Evolutionary conservation across 1,140 invertebrate genomes (phyloP).

Genomic region (Venturia canescens): DNA sequence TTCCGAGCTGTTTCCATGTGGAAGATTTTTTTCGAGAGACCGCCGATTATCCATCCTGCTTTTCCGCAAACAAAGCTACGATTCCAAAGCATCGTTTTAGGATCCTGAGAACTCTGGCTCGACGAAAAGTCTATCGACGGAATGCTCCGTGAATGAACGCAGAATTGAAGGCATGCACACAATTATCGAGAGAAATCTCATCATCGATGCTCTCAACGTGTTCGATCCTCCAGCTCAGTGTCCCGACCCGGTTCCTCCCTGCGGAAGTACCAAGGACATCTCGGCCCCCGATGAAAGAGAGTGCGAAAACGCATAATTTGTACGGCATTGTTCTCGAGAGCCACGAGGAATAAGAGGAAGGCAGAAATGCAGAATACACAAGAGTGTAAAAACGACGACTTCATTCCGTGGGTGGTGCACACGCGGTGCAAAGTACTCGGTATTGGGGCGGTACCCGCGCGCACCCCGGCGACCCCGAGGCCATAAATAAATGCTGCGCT

Average conservation of each 20-base stretch:
- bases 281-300: background rate
- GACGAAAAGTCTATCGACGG: too few relatives aligned
- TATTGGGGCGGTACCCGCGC: constrained; percentile 51
- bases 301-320: background rate
- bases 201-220: too few relatives aligned
- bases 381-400: constrained; percentile 43
- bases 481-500: constrained; percentile 56
- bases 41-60: too few relatives aligned
- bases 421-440: constrained; percentile 53
- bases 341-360: background rate
- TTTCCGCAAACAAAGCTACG: too few relatives aligned
- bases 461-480: constrained; percentile 52
- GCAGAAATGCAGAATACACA: background rate
- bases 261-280: background rate
- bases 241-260: too few relatives aligned
- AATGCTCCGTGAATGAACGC: too few relatives aligned
- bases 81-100: too few relatives aligned
- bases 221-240: too few relatives aligned
- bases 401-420: constrained; percentile 55
- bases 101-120: too few relatives aligned
- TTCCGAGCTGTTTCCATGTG: background rate
- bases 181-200: too few relatives aligned
- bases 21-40: too few relatives aligned
- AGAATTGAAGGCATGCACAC: too few relatives aligned
- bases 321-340: background rate